Conservation (phyloP, 2,113 vertebrate species). For the Datnioides undecimradiatus region DNA sequence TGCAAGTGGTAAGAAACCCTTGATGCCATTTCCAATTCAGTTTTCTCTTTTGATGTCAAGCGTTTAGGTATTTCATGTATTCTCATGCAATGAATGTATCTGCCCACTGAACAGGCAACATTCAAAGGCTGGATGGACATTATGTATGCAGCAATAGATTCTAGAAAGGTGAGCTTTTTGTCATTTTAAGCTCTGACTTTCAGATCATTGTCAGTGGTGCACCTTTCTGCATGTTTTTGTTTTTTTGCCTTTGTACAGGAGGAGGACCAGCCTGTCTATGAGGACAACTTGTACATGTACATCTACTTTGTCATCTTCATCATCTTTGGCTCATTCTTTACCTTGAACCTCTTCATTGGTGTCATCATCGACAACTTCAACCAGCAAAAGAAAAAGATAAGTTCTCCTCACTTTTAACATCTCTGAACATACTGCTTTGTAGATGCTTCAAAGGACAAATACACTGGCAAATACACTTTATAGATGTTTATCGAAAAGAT, state of each 20-base stretch:
- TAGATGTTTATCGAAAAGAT: not conserved
- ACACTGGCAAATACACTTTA: not conserved
- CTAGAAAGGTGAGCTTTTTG: slow-evolving; percentile 88
- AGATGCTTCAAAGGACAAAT: not conserved
- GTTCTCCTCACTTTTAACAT: slow-evolving; percentile 63
- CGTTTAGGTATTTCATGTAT: slow-evolving; percentile 1
- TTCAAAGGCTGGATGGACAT: slow-evolving; percentile 99
- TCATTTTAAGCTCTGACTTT: not conserved
- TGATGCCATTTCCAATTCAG: not conserved
- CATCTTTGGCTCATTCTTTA: slow-evolving; percentile 99
- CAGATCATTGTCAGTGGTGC: not conserved
- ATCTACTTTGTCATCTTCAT: slow-evolving; percentile 99
- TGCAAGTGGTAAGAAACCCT: slow-evolving; percentile 91
- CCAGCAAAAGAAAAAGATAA: slow-evolving; percentile 99
- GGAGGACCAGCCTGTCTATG: slow-evolving; percentile 92
- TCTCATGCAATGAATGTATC: slow-evolving; percentile 13
- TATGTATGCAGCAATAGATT: slow-evolving; percentile 99
- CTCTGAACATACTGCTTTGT: not conserved
- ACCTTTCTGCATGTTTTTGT: not conserved
- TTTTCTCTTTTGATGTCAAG: not conserved
- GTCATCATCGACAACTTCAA: slow-evolving; percentile 99
- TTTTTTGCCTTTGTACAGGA: slow-evolving; percentile 75
- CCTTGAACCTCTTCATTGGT: slow-evolving; percentile 98
- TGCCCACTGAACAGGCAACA: slow-evolving; percentile 87
- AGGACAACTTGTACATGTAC: slow-evolving; percentile 99